A percentile compares a stretch with the other conserved stretches of the same genome.
Evolutionary conservation across 2,888 invertebrate species (phyloP).

Genomic region (Cabera pusaria): DNA sequence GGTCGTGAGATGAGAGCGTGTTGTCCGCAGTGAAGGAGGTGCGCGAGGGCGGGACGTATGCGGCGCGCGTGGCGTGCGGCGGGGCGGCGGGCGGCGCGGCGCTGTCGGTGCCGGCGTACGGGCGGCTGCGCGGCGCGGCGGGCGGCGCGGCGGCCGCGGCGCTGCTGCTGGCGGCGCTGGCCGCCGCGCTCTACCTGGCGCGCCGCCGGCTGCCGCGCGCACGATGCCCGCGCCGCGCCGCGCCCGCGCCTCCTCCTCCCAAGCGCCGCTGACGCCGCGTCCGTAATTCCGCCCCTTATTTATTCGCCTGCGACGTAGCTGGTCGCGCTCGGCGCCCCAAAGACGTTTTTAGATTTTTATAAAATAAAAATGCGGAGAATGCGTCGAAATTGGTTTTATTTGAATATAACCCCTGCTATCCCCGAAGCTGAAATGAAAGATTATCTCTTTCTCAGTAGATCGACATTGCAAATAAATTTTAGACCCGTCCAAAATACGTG

Average conservation of each 20-base stretch:
- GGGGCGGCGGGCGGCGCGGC: constrained; percentile 88
- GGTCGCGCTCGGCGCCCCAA: not conserved
- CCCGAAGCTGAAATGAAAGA: no score
- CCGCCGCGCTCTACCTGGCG: constrained; percentile 80
- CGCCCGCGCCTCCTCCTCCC: constrained; percentile 35
- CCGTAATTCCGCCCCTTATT: not conserved
- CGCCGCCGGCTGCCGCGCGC: constrained; percentile 49
- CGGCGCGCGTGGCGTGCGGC: constrained; percentile 89
- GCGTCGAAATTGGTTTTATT: no score
- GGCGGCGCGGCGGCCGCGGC: constrained; percentile 88
- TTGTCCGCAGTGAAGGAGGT: constrained; percentile 85
- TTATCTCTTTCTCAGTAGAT: no score
- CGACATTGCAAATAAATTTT: no score
- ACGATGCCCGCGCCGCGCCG: constrained; percentile 29
- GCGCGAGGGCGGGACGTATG: constrained; percentile 88
- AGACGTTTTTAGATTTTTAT: not conserved
- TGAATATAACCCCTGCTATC: no score
- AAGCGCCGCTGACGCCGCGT: constrained; percentile 18
- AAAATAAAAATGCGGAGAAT: no score
- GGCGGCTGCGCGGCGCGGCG: constrained; percentile 87
- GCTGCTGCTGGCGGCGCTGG: constrained; percentile 85
- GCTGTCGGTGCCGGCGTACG: constrained; percentile 89
- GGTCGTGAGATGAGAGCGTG: no score
- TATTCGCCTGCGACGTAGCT: not conserved
- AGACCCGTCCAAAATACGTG: no score